Conservation (phyloP, 1,140 invertebrate species). For the Bombus superbus region DNA sequence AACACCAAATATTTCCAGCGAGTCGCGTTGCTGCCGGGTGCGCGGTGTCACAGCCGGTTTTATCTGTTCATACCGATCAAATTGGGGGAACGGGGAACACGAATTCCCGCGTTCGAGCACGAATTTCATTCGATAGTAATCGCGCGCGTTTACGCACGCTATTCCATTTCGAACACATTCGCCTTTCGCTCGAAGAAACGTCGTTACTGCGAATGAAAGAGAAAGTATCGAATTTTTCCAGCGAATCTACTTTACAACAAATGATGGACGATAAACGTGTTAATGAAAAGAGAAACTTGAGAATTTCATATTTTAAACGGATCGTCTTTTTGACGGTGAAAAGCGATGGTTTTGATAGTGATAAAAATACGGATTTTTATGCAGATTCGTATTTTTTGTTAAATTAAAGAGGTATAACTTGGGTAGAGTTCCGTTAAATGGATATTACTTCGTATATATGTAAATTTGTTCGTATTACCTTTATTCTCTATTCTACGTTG, state of each 20-base stretch:
- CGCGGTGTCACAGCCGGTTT: slow-evolving; percentile 8
- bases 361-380: neutral
- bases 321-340: too few species aligned
- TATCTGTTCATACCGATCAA: slow-evolving; percentile 56
- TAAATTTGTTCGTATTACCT: neutral
- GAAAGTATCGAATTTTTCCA: too few species aligned
- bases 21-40: slow-evolving; percentile 32
- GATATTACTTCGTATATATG: neutral
- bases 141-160: slow-evolving; percentile 51
- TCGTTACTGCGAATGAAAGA: neutral
- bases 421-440: neutral
- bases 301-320: neutral
- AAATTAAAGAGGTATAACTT: neutral
- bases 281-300: neutral
- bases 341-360: too few species aligned
- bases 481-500: neutral
- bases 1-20: slow-evolving; percentile 37
- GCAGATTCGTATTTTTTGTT: neutral
- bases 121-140: slow-evolving; percentile 59
- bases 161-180: slow-evolving; percentile 2
- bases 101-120: slow-evolving; percentile 54
- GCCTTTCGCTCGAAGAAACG: neutral
- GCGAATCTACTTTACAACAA: neutral
- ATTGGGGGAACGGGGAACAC: slow-evolving; percentile 45
- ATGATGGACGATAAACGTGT: neutral